Conservation (phyloP, 2,888 invertebrate genomes). For the Ormyrus labotus region DNA sequence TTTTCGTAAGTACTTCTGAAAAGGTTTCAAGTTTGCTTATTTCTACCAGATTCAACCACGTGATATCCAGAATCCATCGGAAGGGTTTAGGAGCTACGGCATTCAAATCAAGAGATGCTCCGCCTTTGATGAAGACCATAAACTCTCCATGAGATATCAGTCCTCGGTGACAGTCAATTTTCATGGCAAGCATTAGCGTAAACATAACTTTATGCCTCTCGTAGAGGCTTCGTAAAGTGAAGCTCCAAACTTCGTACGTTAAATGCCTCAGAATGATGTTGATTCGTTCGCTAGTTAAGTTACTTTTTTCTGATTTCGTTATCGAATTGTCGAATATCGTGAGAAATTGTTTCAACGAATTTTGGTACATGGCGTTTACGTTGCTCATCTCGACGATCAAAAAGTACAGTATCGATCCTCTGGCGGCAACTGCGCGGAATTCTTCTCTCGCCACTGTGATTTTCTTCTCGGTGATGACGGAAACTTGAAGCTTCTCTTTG, state of each 20-base stretch:
- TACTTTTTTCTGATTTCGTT: constrained; percentile 90
- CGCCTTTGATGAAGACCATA: constrained; percentile 96
- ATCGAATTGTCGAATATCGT: constrained; percentile 96
- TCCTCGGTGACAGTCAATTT: constrained; percentile 91
- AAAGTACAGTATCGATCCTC: constrained; percentile 96
- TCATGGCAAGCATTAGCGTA: constrained; percentile 95
- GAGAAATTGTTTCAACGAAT: constrained; percentile 94
- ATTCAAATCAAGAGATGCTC: constrained; percentile 94
- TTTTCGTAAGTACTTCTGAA: constrained; percentile 87
- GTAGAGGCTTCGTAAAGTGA: constrained; percentile 93
- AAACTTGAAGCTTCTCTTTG: constrained; percentile 93
- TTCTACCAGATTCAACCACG: constrained; percentile 96
- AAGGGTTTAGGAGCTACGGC: constrained; percentile 95
- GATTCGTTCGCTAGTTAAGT: constrained; percentile 90
- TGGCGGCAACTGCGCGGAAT: constrained; percentile 94
- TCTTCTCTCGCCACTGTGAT: constrained; percentile 96
- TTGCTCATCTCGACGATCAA: constrained; percentile 98
- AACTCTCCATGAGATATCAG: constrained; percentile 93
- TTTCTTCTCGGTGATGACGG: constrained; percentile 95
- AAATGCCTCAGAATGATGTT: constrained; percentile 91
- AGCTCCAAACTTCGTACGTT: constrained; percentile 94
- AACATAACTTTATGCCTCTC: constrained; percentile 95
- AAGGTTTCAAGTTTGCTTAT: constrained; percentile 91
- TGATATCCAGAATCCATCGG: constrained; percentile 95
- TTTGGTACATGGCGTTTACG: constrained; percentile 98